Percentiles rank a stretch among this genome's conserved stretches.
Evolutionary conservation across 2,113 vertebrate genomes (phyloP).

Genomic region (Ptilonorhynchus violaceus): DNA sequence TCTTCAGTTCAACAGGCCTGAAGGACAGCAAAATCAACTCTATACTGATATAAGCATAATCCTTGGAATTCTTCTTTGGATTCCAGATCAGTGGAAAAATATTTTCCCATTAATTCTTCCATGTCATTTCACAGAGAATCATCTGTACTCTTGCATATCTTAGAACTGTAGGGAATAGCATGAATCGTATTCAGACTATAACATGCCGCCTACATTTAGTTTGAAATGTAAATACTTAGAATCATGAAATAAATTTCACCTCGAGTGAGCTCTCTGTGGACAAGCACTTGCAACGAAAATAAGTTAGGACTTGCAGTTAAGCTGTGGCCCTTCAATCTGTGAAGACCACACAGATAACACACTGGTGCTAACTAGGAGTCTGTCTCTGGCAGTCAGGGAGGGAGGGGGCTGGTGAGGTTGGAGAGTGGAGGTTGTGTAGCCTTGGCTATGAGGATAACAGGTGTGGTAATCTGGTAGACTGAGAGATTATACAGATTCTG

Average conservation of each 20-base stretch:
- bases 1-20: background rate
- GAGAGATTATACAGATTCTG: background rate
- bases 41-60: background rate
- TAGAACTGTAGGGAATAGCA: background rate
- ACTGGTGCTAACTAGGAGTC: no score
- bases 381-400: background rate
- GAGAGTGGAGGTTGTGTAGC: background rate
- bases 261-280: background rate
- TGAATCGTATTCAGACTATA: background rate
- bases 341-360: background rate
- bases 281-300: background rate
- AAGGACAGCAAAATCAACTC: background rate
- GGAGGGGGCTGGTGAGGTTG: background rate
- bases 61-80: background rate
- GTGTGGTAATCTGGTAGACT: background rate
- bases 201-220: background rate
- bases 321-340: background rate
- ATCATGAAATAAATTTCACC: background rate
- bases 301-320: background rate
- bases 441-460: background rate
- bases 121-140: background rate
- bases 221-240: background rate
- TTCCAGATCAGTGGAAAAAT: background rate
- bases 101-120: background rate
- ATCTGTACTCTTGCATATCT: background rate